These are phyloP conservation scores for Holothuria glaberrima DNA, from an alignment of 35 echinoderm and acorn worm species.

Conservation along the genomic window DNA sequence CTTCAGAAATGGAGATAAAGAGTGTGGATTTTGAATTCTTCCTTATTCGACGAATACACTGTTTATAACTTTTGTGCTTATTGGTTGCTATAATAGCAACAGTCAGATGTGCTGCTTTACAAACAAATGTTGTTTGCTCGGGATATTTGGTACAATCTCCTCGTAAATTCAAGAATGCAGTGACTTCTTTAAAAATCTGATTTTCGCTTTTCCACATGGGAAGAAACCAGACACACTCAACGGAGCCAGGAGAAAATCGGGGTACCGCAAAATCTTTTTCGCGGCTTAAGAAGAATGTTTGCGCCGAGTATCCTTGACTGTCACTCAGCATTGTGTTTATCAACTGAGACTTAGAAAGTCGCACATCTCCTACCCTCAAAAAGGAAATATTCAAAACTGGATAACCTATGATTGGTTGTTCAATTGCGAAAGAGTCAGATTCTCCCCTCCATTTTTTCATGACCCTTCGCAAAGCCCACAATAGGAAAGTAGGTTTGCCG, in stretches of 20 bases:
- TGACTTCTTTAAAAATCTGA: no score
- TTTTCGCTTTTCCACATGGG: no score
- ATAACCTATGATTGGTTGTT: conserved; percentile 6
- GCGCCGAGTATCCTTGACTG: background rate
- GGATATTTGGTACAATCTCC: no score
- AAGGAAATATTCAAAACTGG: background rate
- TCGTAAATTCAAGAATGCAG: no score
- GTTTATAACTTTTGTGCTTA: no score
- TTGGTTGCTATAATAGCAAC: no score
- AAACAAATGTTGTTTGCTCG: no score
- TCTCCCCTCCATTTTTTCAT: conserved; percentile 26
- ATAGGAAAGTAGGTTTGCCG: background rate
- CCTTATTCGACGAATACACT: no score
- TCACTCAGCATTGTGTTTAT: background rate
- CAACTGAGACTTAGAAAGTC: background rate
- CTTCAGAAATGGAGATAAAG: no score
- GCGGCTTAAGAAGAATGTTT: background rate
- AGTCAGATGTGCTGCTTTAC: no score
- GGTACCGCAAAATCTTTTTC: conserved; percentile 1
- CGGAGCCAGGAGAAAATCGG: background rate
- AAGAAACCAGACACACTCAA: conserved; percentile 25
- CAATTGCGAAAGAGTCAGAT: background rate
- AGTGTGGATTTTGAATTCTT: no score
- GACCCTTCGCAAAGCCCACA: conserved; percentile 2
- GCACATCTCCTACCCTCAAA: background rate